Evolutionary conservation across 1,140 invertebrate species (phyloP).

Genomic region (Radopholus similis): DNA sequence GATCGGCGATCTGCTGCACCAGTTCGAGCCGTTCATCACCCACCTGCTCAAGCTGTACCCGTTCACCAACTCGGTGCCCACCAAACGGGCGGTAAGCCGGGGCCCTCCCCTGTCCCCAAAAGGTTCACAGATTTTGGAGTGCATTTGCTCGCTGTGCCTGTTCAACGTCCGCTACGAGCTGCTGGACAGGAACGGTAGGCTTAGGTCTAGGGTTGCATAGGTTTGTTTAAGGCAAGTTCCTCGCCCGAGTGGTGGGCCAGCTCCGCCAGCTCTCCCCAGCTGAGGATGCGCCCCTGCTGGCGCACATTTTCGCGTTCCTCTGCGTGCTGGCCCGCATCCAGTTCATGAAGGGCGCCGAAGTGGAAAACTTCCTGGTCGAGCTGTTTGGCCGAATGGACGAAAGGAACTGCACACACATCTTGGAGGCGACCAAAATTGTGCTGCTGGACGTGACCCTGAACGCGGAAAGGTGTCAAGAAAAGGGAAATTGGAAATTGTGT

Average conservation of each 20-base stretch:
- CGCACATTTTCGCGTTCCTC: slow-evolving; percentile 23
- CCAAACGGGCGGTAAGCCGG: slow-evolving; percentile 6
- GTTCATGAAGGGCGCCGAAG: slow-evolving; percentile 18
- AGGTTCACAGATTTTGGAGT: slow-evolving; percentile 16
- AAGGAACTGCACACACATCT: slow-evolving; percentile 2
- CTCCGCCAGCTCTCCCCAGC: slow-evolving; percentile 16
- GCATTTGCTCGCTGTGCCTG: slow-evolving; percentile 2
- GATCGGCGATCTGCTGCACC: slow-evolving; percentile 12
- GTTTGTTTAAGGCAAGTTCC: too few relatives aligned
- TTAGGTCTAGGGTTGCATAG: too few relatives aligned
- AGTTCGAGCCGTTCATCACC: slow-evolving; percentile 30
- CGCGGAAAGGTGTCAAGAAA: neutral
- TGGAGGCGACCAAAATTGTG: slow-evolving; percentile 25
- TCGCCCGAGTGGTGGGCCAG: slow-evolving; percentile 15
- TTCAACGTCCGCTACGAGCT: slow-evolving; percentile 23
- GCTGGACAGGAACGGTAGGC: slow-evolving; percentile 26
- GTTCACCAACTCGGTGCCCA: slow-evolving; percentile 23
- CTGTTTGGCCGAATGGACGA: slow-evolving; percentile 22
- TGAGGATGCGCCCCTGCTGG: slow-evolving; percentile 21
- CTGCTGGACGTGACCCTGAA: slow-evolving; percentile 10
- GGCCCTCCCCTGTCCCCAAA: neutral
- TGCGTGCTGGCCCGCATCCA: slow-evolving; percentile 11
- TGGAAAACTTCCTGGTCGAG: neutral
- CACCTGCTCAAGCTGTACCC: slow-evolving; percentile 31
- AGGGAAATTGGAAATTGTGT: too few relatives aligned